Conservation (phyloP, 2,797 vertebrate genomes). For the Labroides dimidiatus region DNA sequence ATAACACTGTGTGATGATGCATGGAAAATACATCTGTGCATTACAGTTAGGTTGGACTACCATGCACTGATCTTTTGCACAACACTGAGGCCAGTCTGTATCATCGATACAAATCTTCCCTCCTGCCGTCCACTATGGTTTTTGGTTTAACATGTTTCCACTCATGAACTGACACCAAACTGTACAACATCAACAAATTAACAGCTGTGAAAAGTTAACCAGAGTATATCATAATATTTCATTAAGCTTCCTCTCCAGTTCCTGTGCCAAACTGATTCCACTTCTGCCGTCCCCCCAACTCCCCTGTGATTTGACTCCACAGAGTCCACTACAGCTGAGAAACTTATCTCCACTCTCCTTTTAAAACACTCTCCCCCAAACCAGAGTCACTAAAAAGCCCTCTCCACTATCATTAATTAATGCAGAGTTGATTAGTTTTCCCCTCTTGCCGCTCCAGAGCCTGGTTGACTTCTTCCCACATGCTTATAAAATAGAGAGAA, state of each 20-base stretch:
- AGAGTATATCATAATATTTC: constrained; percentile 34
- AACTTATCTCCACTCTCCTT: constrained; percentile 44
- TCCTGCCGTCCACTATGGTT: too few relatives aligned
- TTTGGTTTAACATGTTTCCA: too few relatives aligned
- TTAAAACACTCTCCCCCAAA: constrained; percentile 46
- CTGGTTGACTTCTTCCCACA: constrained; percentile 58
- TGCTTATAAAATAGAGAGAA: constrained; percentile 65
- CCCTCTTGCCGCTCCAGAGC: constrained; percentile 65
- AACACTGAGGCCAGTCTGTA: too few relatives aligned
- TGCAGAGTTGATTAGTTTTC: constrained; percentile 71
- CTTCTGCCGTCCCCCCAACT: constrained; percentile 4
- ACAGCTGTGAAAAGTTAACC: constrained; percentile 18
- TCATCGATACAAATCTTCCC: too few relatives aligned
- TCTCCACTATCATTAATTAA: constrained; percentile 75
- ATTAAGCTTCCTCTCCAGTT: constrained; percentile 36
- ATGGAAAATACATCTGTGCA: too few relatives aligned
- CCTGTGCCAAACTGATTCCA: constrained; percentile 33
- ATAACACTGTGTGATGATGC: too few relatives aligned
- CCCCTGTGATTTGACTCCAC: constrained; percentile 30
- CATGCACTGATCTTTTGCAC: too few relatives aligned
- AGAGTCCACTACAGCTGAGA: constrained; percentile 37
- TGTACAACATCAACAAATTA: constrained; percentile 12
- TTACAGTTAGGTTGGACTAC: too few relatives aligned
- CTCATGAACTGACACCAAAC: too few relatives aligned
- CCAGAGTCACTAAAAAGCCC: constrained; percentile 63